Conservation (phyloP, 2,113 vertebrate species). For the Gyps fulvus region DNA sequence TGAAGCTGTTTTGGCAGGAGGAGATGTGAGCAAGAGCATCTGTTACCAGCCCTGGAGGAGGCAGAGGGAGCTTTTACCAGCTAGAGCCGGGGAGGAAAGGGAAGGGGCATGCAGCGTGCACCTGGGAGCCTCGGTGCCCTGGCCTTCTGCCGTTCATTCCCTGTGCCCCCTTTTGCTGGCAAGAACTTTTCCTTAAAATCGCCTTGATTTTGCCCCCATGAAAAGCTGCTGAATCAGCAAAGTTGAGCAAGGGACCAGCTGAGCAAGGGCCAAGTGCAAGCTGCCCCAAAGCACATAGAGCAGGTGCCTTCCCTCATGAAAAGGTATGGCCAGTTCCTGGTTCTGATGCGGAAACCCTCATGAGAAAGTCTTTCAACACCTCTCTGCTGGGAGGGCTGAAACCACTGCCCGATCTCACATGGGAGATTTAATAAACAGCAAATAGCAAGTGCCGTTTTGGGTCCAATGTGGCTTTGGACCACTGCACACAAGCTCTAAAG, state of each 20-base stretch:
- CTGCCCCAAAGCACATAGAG: background rate
- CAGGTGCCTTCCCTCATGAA: background rate
- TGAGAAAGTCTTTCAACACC: background rate
- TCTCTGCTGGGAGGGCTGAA: background rate
- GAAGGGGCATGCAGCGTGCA: background rate
- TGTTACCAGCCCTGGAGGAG: background rate
- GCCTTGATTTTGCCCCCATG: background rate
- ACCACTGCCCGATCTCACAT: background rate
- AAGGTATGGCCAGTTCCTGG: accelerated
- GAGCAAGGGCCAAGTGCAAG: background rate
- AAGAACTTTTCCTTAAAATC: background rate
- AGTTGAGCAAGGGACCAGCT: background rate
- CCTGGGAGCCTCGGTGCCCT: background rate
- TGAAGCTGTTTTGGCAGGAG: background rate
- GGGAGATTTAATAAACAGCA: background rate
- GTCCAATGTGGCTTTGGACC: background rate
- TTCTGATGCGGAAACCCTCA: accelerated
- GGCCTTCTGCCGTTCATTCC: background rate
- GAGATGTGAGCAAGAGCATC: background rate
- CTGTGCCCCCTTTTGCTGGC: background rate
- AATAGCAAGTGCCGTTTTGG: background rate
- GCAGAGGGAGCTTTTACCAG: background rate
- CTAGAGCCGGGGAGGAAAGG: background rate
- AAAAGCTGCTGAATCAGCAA: background rate
- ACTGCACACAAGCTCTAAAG: accelerated